Evolutionary conservation across 2,888 invertebrate species (phyloP).

Genomic region (Cheilosia vernalis): DNA sequence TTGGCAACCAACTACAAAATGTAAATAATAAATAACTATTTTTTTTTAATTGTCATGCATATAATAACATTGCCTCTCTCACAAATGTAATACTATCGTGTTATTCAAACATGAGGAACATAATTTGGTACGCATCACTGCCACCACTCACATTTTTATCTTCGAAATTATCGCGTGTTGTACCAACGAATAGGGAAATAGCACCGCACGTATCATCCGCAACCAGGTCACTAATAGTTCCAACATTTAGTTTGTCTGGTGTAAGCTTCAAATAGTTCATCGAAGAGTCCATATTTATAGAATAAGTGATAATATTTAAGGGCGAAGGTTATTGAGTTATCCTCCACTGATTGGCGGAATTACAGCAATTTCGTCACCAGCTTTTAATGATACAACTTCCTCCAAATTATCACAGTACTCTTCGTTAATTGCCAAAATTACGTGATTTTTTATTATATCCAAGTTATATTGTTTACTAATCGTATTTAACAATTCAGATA

Average conservation of each 20-base stretch:
- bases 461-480: conserved; percentile 87
- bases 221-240: conserved; percentile 87
- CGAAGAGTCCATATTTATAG: conserved; percentile 26
- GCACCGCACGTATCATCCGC: conserved; percentile 92
- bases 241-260: conserved; percentile 87
- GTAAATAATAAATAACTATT: too few relatives aligned
- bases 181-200: conserved; percentile 94
- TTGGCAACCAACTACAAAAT: too few relatives aligned
- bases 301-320: neutral
- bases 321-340: conserved; percentile 81
- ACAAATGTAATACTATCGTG: too few relatives aligned
- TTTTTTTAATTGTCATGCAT: too few relatives aligned
- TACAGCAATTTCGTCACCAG: conserved; percentile 93
- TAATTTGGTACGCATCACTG: neutral
- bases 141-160: conserved; percentile 86
- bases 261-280: conserved; percentile 90
- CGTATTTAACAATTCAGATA: conserved; percentile 85
- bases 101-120: too few relatives aligned
- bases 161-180: conserved; percentile 93
- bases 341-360: conserved; percentile 98
- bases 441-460: conserved; percentile 87
- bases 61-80: too few relatives aligned
- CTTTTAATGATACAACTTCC: conserved; percentile 85
- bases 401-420: conserved; percentile 87
- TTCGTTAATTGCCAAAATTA: conserved; percentile 93